Evolutionary conservation across 92 coral and sea anemone genomes (phyloP), one percentile per base, ranked within the genome.

Genomic region (Phenganax stokvisi): DNA sequence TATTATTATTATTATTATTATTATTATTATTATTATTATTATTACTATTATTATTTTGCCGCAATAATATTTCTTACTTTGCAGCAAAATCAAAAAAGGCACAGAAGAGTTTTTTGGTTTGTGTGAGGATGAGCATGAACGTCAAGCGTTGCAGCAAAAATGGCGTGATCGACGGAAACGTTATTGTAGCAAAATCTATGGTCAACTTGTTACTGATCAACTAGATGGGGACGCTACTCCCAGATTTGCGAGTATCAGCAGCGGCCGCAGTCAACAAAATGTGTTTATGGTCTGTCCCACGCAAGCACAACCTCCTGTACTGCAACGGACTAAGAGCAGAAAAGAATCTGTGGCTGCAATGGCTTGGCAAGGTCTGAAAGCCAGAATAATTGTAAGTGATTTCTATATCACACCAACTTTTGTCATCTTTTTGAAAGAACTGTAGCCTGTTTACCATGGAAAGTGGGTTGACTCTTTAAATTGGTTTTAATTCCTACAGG

Each of bases 91-190:
- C 78, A 88, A 90, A 25, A 93, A 96, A 64, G 89, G 96, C 80
- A 89, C 99, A 9, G 97, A 92, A 76, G 87, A 96, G 65, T 96
- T 96, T 67, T 92, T 96, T 79, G 90, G 99, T 8, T 90, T 96
- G 62, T 91, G 96, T 30, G 99, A 96, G 27, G 87, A 91, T 55
- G 94, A 90, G 9, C 97, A 96, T 80, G 86, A 92, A 52, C 90
- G 89, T 56, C 77, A 71, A 9, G 80, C 87, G 51, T 82, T 92
- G 0, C 85, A 90, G 78, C 84, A 91, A 51, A 96, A 96, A 77
- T 96, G 99, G 99, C 83, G 84, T 28, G 91, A 89, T 60, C 89
- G 99, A 61, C 88, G 77, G 16, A 86, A 83, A 47, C 90, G 99
- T 1, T 97, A 96, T 59, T 96, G 87, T 81, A 85, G 90, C 60